Conservation (phyloP, 2,113 vertebrate species). For the Ascaphus truei region DNA sequence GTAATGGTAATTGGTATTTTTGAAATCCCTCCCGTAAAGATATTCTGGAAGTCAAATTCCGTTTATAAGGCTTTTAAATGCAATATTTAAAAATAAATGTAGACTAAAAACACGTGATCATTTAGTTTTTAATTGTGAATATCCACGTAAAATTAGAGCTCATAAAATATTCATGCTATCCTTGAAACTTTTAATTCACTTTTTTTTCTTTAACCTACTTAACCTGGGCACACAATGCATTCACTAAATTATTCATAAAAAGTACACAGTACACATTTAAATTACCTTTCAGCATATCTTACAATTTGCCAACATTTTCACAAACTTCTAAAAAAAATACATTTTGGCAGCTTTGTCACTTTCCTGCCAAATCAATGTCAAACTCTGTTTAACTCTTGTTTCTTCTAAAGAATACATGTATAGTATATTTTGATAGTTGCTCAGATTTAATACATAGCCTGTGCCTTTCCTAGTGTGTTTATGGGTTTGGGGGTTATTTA, state of each 20-base stretch:
- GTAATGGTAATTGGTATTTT: no score
- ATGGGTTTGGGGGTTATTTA: no score
- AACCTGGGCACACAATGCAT: conserved; percentile 18
- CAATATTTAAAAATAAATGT: neutral
- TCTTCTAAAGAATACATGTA: neutral
- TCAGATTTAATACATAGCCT: no score
- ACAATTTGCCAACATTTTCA: conserved; percentile 30
- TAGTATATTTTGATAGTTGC: neutral
- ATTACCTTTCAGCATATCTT: conserved; percentile 27
- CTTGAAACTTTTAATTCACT: conserved; percentile 26
- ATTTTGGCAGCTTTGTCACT: conserved; percentile 25
- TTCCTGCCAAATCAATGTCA: conserved; percentile 21
- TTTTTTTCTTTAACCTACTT: conserved; percentile 26
- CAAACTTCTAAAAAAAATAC: conserved; percentile 25
- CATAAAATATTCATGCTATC: conserved; percentile 21
- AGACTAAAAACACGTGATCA: conserved; percentile 28
- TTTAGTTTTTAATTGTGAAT: conserved; percentile 23
- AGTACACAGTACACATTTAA: conserved; percentile 32
- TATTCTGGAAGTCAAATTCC: no score
- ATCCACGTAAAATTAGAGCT: conserved; percentile 18
- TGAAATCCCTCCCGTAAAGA: no score
- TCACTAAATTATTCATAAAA: conserved; percentile 31
- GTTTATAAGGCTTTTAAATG: no score
- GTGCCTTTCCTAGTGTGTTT: no score
- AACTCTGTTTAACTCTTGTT: conserved; percentile 15